Conservation (phyloP, 1,140 invertebrate species). For the Mactra quadrangularis region DNA sequence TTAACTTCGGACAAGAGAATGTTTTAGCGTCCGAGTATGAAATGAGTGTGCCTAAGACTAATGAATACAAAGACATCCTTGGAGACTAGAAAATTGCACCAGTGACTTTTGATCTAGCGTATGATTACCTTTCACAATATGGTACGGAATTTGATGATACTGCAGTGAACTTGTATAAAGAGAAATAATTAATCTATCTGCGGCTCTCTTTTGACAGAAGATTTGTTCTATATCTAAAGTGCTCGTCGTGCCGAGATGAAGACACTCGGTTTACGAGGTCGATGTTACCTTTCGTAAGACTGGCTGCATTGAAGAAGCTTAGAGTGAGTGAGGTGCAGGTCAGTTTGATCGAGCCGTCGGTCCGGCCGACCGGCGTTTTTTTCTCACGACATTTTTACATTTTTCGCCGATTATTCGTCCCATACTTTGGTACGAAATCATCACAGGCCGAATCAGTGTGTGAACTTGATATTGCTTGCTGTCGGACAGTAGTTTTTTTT, state of each 20-base stretch:
- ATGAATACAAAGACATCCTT: constrained; percentile 18
- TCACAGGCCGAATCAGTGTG: no score
- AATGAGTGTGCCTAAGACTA: not conserved
- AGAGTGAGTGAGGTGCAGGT: constrained; percentile 71
- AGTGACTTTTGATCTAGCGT: not conserved
- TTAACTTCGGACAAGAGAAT: constrained; percentile 3
- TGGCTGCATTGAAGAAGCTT: constrained; percentile 50
- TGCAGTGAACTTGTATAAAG: constrained; percentile 28
- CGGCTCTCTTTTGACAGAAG: not conserved
- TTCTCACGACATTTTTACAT: no score
- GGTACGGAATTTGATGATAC: constrained; percentile 31
- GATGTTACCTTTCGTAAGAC: constrained; percentile 58
- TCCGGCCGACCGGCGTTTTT: no score
- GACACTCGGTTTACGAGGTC: constrained; percentile 59
- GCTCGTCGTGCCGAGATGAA: constrained; percentile 64
- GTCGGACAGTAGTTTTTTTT: no score
- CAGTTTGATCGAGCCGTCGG: no score
- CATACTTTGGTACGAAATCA: no score
- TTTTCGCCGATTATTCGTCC: no score
- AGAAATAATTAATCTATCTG: constrained; percentile 24
- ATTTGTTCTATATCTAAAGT: constrained; percentile 1
- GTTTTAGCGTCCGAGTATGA: not conserved
- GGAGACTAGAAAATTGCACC: not conserved
- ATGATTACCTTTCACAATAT: not conserved
- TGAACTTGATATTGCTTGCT: no score